Evolutionary conservation across 1,140 invertebrate genomes (phyloP), one percentile per base, ranked within the genome.

Genomic region (Drosophila funebris): DNA sequence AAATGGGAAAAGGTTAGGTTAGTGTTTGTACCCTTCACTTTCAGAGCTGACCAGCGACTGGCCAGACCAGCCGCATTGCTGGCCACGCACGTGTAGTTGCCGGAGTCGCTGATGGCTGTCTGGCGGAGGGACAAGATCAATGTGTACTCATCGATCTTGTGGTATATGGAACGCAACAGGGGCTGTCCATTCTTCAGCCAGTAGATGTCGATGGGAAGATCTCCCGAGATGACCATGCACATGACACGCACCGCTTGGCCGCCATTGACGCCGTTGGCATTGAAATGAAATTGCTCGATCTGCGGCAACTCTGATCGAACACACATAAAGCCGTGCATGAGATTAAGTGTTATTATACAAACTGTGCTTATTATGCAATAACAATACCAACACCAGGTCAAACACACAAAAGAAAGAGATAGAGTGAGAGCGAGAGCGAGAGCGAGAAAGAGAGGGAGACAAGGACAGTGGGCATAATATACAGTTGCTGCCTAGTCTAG

Each of bases 81-180:
- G 81, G 94, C 94, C 92, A 95, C 73, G 90, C 95, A 96, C 66
- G 94, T 94, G 89, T 96, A 96, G 85, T 93, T 94, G 77, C 95
- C 95, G 66, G 90, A 83, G 60, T 91, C 95, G 76, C 92, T 92
- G 43, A 94, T 95, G 52, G 94, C 93, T 39, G 96, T 94, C 24
- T 94, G 93, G 53, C 96, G 94, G 89, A 97, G 96, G 70, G 94
- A 95, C 39, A 97, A 93, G 77, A 95, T 94, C 89, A 94, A 95
- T 90, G 95, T 95, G 73, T 93, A 90, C 70, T 92, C 91, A 61
- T 93, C 93, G 60, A 91, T 91, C 94, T 94, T 92, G 84, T 91
- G 54, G 88, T 91, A 81, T 44, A 83, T 75, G 77, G 82, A 79
- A 48, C 83, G 60, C 67, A 82, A 22, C 48, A 91, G 71, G 41